Conservation (phyloP, 1,140 invertebrate genomes). For the Pogonomyrmex californicus region DNA sequence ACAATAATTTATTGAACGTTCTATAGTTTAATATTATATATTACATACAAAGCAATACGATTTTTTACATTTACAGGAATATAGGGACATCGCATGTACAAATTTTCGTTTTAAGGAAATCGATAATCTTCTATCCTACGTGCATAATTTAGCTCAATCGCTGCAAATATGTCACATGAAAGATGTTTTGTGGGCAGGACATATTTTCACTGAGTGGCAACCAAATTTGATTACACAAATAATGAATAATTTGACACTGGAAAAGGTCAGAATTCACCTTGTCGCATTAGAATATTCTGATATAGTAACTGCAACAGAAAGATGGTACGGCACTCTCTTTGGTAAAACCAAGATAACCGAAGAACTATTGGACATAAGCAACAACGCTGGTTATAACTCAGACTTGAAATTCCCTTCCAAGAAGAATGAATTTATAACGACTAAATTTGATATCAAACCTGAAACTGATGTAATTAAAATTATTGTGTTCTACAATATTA, state of each 20-base stretch:
- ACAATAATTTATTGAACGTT: not conserved
- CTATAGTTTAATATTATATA: not conserved
- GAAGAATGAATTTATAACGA: conserved; percentile 96
- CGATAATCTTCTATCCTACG: conserved; percentile 89
- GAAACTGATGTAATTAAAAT: conserved; percentile 75
- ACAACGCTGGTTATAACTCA: conserved; percentile 88
- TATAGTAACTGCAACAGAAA: conserved; percentile 90
- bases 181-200: conserved; percentile 93
- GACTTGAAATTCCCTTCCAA: conserved; percentile 93
- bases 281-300: conserved; percentile 92
- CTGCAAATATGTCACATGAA: conserved; percentile 94
- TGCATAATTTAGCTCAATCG: conserved; percentile 84
- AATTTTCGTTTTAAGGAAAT: conserved; percentile 96
- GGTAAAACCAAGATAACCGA: conserved; percentile 90
- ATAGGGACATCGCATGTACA: conserved; percentile 92
- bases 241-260: conserved; percentile 91
- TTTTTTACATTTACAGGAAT: conserved; percentile 89
- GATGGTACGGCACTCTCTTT: conserved; percentile 97
- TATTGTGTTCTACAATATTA: conserved; percentile 5
- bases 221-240: conserved; percentile 94
- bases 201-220: conserved; percentile 93
- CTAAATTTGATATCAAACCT: conserved; percentile 92
- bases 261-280: conserved; percentile 93
- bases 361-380: conserved; percentile 91
- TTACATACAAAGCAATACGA: not conserved